Evolutionary conservation across 2,888 invertebrate species (phyloP).

Genomic region (Antheraea yamamai): DNA sequence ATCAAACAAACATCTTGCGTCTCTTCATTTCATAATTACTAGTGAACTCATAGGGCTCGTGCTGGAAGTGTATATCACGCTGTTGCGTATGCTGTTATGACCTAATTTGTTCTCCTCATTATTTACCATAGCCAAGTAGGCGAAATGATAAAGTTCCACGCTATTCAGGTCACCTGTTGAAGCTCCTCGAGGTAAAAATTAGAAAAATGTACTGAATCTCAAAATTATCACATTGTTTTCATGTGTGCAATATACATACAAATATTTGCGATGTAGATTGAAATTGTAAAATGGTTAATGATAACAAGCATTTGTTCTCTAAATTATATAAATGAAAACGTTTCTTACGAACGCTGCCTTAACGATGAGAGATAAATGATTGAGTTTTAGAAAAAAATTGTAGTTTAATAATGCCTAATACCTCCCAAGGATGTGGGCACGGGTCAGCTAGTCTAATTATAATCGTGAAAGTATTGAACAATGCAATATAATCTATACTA

Average conservation of each 20-base stretch:
- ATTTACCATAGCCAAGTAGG: slow-evolving; percentile 47
- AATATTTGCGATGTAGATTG: not conserved
- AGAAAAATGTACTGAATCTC: not conserved
- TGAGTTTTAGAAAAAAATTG: too few relatives aligned
- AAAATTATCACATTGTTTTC: not conserved
- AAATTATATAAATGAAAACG: not conserved
- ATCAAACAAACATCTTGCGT: not conserved
- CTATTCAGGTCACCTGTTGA: slow-evolving; percentile 28
- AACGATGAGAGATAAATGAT: too few relatives aligned
- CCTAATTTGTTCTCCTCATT: slow-evolving; percentile 40
- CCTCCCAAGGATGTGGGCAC: too few relatives aligned
- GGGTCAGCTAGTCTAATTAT: too few relatives aligned
- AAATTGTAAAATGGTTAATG: not conserved
- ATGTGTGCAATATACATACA: not conserved
- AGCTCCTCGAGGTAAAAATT: slow-evolving; percentile 26
- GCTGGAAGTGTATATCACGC: slow-evolving; percentile 2
- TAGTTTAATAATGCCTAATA: too few relatives aligned
- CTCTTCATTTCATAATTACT: slow-evolving; percentile 4
- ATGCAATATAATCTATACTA: too few relatives aligned
- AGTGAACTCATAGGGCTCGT: slow-evolving; percentile 1
- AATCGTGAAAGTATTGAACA: too few relatives aligned
- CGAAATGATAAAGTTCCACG: slow-evolving; percentile 39
- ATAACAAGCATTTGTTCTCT: not conserved
- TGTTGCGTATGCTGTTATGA: slow-evolving; percentile 25
- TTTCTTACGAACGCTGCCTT: too few relatives aligned